Evolutionary conservation across 2,113 vertebrate genomes (phyloP), one percentile per base, ranked within the genome.

Genomic region (Cynocephalus volans): DNA sequence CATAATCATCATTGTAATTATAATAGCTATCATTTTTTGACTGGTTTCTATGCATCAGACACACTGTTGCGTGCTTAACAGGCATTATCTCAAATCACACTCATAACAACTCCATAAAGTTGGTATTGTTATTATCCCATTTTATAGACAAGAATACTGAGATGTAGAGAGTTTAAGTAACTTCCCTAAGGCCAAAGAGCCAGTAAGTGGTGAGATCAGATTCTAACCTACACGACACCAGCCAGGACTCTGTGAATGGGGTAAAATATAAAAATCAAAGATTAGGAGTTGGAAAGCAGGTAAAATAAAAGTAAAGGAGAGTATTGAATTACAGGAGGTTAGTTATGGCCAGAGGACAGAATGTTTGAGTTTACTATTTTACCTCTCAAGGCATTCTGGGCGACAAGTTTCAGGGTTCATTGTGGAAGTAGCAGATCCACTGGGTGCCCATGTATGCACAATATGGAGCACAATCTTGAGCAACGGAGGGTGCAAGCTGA

Each of bases 101-200:
- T 93, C 41, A 88, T 76, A 95, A 75, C n/a, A 87, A 92, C 31
- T 90, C 41, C 67, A 91, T 93, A 91, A 95, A 96, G 28, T 87
- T 89, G 36, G 36, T 50, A 65, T 45, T 93, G 13, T 90, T 67
- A 97, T 96, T 95, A 90, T 26, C 41, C 45, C 31, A 50, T 93
- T 96, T 97, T 95, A 82, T n/a, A 82, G 54, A 62, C 77, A 75
- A 82, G 87, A 86, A 93, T 93, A 89, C 75, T 93, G 73, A 92
- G 26, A 33, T 41, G 11, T n/a, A 73, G 31, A 81, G 52, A 77
- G 70, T 88, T 88, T 26, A 41, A 41, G 41, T 41, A 85, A 96
- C 28, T 90, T 96, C 75, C 24, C 52, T 36, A 60, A 58, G 48
- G 45, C 92, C 73, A 76, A 31, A 86, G 73, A 80, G 23, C 60